These are phyloP conservation scores for Scaptomyza cyrtandrae DNA, from an alignment of 2,888 invertebrate species.

Conservation along the genomic window DNA sequence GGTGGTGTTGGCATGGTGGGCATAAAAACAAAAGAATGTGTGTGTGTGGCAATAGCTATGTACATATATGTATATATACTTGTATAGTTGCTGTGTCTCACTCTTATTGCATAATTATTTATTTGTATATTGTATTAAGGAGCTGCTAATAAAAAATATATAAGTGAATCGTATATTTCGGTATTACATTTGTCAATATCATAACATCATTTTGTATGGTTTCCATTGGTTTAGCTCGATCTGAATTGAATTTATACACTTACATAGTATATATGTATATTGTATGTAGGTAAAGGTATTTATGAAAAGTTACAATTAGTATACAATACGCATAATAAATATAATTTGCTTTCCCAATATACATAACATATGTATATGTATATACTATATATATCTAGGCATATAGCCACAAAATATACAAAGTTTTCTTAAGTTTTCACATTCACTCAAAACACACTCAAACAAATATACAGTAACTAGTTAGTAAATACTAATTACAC, in stretches of 20 bases:
- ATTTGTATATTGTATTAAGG: constrained; percentile 36
- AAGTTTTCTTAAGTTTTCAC: constrained; percentile 41
- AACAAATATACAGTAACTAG: constrained; percentile 14
- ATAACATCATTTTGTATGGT: constrained; percentile 14
- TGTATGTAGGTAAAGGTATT: constrained; percentile 50
- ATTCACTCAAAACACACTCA: constrained; percentile 18
- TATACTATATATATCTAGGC: constrained; percentile 56
- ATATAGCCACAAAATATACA: constrained; percentile 62
- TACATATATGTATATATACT: constrained; percentile 2
- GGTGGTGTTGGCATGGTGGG: constrained; percentile 43
- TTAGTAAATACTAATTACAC: constrained; percentile 25
- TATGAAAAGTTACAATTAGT: constrained; percentile 59
- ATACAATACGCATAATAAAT: constrained; percentile 53
- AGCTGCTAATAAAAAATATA: constrained; percentile 55
- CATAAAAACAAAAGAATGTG: constrained; percentile 29
- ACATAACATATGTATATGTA: constrained; percentile 50
- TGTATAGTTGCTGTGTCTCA: constrained; percentile 47
- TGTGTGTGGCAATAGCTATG: constrained; percentile 17
- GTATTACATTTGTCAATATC: constrained; percentile 41
- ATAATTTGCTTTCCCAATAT: constrained; percentile 55
- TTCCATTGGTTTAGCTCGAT: constrained; percentile 57
- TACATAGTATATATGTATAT: not conserved
- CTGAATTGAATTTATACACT: constrained; percentile 37
- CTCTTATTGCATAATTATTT: constrained; percentile 48
- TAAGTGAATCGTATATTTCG: constrained; percentile 40